Percentiles rank a stretch among this genome's conserved stretches.
Evolutionary conservation across 2,888 invertebrate species (phyloP).

Genomic region (Dendrolimus houi): DNA sequence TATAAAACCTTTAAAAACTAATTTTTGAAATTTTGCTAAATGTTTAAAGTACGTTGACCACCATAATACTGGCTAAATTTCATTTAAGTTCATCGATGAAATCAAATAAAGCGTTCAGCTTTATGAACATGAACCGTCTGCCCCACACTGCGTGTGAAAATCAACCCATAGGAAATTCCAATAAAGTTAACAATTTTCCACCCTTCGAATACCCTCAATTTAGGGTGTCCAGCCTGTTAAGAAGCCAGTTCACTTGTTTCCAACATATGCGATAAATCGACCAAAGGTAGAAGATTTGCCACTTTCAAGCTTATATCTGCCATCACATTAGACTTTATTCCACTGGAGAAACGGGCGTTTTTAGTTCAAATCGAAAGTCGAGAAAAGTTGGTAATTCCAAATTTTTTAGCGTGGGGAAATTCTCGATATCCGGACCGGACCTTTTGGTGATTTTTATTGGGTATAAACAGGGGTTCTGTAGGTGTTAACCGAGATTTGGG

Average conservation of each 20-base stretch:
- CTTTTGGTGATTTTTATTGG: conserved; percentile 67
- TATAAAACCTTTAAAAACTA: too few relatives aligned
- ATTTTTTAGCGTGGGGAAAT: conserved; percentile 63
- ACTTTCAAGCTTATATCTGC: conserved; percentile 13
- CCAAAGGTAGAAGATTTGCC: conserved; percentile 20
- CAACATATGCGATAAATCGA: conserved; percentile 63
- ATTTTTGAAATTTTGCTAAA: too few relatives aligned
- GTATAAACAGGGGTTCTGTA: conserved; percentile 52
- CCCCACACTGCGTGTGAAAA: conserved; percentile 47
- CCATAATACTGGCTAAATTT: too few relatives aligned
- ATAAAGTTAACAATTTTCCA: conserved; percentile 57
- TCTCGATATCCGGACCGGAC: conserved; percentile 66
- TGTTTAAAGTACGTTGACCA: too few relatives aligned
- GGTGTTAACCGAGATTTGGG: conserved; percentile 50
- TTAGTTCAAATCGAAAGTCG: conserved; percentile 11
- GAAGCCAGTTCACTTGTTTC: conserved; percentile 64
- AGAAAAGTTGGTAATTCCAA: conserved; percentile 25
- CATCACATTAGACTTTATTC: conserved; percentile 12
- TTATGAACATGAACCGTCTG: conserved; percentile 16
- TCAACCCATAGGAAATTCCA: conserved; percentile 63
- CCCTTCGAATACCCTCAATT: conserved; percentile 58
- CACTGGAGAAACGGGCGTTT: conserved; percentile 8
- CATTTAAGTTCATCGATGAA: neutral
- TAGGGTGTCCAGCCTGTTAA: conserved; percentile 67
- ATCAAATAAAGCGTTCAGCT: conserved; percentile 9